Evolutionary conservation across 1,140 invertebrate genomes (phyloP).

Genomic region (Ips typographus): DNA sequence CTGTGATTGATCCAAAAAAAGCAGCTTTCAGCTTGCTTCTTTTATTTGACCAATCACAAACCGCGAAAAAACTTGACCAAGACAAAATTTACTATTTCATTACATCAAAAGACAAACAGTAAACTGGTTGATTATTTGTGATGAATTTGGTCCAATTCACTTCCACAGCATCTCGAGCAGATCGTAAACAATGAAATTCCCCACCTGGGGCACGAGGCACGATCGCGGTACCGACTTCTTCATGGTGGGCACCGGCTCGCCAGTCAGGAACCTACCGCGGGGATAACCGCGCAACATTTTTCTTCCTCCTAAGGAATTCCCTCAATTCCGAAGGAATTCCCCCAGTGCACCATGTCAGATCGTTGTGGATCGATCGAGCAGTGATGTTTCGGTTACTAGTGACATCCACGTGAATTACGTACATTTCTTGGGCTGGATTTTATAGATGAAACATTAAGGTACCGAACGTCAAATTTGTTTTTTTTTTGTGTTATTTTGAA

Average conservation of each 20-base stretch:
- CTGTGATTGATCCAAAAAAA: too few relatives aligned
- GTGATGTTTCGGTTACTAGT: neutral
- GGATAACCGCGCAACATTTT: neutral
- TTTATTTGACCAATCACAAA: too few relatives aligned
- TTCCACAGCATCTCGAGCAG: constrained; percentile 1
- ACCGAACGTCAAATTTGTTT: neutral
- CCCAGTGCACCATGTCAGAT: neutral
- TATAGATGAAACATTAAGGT: constrained; percentile 14
- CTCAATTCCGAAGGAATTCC: neutral
- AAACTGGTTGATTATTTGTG: neutral
- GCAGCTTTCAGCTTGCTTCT: too few relatives aligned
- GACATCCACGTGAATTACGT: neutral
- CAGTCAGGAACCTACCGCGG: constrained; percentile 1
- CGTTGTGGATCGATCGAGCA: neutral
- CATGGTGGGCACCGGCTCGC: constrained; percentile 6
- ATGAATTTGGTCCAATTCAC: neutral
- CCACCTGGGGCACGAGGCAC: constrained; percentile 10
- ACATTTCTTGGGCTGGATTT: constrained; percentile 6
- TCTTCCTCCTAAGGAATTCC: neutral
- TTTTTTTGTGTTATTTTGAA: too few relatives aligned
- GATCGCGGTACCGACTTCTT: constrained; percentile 14
- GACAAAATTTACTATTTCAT: too few relatives aligned
- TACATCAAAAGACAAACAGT: too few relatives aligned
- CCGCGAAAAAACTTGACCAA: too few relatives aligned
- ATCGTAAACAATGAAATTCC: constrained; percentile 26